Conservation (phyloP, 1,140 invertebrate species). For the Ephestia elutella region DNA sequence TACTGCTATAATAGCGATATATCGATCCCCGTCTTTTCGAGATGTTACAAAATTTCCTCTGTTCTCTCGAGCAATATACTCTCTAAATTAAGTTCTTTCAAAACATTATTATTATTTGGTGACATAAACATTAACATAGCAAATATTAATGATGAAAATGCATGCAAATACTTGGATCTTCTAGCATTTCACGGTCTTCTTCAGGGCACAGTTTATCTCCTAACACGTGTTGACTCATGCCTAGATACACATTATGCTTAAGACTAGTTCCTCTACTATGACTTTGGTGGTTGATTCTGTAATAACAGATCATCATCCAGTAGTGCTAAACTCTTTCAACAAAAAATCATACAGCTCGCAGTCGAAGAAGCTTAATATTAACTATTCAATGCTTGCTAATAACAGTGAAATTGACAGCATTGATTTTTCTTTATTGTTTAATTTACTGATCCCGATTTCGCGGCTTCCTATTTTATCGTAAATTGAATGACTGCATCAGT, state of each 20-base stretch:
- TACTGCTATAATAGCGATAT: conserved; percentile 3
- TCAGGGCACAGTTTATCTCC: not conserved
- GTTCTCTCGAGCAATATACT: conserved; percentile 1
- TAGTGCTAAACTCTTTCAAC: not conserved
- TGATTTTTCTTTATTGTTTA: not conserved
- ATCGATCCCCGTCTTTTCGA: conserved; percentile 4
- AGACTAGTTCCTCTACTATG: not conserved
- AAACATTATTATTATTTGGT: conserved; percentile 7
- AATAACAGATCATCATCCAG: conserved; percentile 5
- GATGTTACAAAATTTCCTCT: not conserved
- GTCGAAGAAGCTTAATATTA: not conserved
- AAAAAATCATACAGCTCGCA: not conserved
- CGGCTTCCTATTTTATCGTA: not conserved
- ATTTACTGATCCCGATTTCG: not conserved
- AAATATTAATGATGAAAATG: not conserved
- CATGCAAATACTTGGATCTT: conserved; percentile 7
- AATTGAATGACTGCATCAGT: not conserved
- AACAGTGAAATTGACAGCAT: not conserved
- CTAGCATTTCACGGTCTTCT: conserved; percentile 9
- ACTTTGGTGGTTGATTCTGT: conserved; percentile 2
- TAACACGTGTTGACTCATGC: conserved; percentile 1
- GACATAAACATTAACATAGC: conserved; percentile 12
- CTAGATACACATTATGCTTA: conserved; percentile 10
- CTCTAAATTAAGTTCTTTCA: not conserved
- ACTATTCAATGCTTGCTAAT: not conserved